Base-by-base conservation (phyloP, 1,140 invertebrate genomes). In the Holotrichia oblita region DNA sequence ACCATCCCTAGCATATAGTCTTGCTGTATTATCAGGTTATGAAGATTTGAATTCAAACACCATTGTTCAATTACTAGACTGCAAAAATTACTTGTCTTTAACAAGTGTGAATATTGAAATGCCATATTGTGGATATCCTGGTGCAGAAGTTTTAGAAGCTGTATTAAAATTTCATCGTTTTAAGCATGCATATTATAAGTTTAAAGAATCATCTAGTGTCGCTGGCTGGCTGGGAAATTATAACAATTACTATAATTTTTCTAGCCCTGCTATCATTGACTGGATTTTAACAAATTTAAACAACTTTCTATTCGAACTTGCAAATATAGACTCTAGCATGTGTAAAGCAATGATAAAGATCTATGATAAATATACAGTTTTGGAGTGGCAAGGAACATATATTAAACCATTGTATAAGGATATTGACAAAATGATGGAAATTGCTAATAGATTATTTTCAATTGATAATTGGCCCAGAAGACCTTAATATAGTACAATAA, bases 181-280 rank as follows among this genome's bases (percentile, higher is more conserved):
- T 22, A 72, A 78, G 73, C 9, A 12, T 12, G 27, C 40, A 10
- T 78, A 64, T 44, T 24, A 81, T 27, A 87, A 86, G 81, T 73
- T 88, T 55, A 81, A 84, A 27, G 80, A 85, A 41, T 81, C 85
- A 3, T 77, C 82, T 0, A 82, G 83, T 8, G 82, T 85, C 9
- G 85, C 84, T 75, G 88, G 92, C 20, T 95, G 94, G 94, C 86
- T 94, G 78, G 94, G 93, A 3, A 89, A 92, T 9, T 95, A 94
- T 82, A 95, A 94, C 83, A 87, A 94, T 0, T 89, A 92, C 90
- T 93, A 76, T 79, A 92, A 91, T 79, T 94, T 92, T 80, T 91
- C 92, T 0, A 93, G 90, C 79, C 92, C 93, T 0, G 88, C 91
- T 78, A 88, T 93, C 10, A 89, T 95, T 0, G 91, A 92, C 79